Evolutionary conservation across 2,113 vertebrate genomes (phyloP).

Genomic region (Sardina pilchardus): DNA sequence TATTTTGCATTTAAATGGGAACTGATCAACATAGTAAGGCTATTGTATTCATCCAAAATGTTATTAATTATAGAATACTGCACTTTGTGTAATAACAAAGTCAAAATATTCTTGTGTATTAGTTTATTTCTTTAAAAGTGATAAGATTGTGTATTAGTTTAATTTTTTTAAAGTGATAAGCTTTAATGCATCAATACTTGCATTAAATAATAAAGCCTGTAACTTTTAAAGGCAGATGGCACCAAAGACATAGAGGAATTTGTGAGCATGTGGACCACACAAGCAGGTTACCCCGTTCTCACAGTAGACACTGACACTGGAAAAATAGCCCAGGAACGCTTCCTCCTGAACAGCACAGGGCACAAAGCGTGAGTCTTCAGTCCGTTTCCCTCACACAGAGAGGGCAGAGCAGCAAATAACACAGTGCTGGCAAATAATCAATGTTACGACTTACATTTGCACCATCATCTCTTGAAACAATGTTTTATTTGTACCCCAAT

Average conservation of each 20-base stretch:
- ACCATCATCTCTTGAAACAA: no score
- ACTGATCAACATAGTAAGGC: background rate
- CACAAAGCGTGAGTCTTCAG: slow-evolving; percentile 65
- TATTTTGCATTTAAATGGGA: background rate
- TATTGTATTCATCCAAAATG: background rate
- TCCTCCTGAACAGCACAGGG: slow-evolving; percentile 77
- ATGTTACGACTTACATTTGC: no score
- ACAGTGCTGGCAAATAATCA: no score
- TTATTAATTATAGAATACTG: background rate
- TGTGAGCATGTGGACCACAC: slow-evolving; percentile 84
- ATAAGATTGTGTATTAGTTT: background rate
- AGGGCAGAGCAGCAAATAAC: background rate
- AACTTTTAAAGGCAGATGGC: slow-evolving; percentile 42
- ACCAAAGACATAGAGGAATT: slow-evolving; percentile 37
- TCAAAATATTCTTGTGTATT: no score
- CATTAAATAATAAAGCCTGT: background rate
- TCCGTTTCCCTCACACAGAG: background rate
- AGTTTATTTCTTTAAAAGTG: no score
- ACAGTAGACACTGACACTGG: slow-evolving; percentile 75
- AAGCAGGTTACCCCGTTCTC: slow-evolving; percentile 86
- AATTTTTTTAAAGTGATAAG: background rate
- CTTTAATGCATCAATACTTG: background rate
- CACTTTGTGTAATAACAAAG: no score
- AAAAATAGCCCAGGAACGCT: slow-evolving; percentile 72
- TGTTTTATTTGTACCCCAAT: no score